phyloP scores from a whole-genome alignment of 2,888 invertebrate genomes.

The Acronicta aceris region DNA sequence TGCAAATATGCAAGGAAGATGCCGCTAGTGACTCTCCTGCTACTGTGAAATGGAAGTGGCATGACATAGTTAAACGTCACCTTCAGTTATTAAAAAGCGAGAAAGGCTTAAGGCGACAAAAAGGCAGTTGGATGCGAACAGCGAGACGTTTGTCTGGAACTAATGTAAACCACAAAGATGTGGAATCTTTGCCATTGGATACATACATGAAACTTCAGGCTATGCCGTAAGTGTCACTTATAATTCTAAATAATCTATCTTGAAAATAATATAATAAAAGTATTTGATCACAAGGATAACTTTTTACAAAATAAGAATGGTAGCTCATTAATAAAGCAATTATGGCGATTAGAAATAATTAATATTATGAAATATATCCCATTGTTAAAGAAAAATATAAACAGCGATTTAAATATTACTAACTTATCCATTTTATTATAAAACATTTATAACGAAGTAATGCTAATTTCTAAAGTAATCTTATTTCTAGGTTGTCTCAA shows the following conservation, averaged over 20 bases:
- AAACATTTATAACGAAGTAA: no score
- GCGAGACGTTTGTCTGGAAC: constrained; percentile 82
- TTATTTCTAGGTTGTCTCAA: no score
- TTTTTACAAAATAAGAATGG: neutral
- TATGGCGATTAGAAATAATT: neutral
- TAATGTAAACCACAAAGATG: constrained; percentile 72
- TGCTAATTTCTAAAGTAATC: no score
- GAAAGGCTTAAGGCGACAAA: constrained; percentile 84
- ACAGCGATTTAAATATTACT: neutral
- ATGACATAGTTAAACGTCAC: constrained; percentile 86
- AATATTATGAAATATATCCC: neutral
- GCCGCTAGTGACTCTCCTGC: constrained; percentile 87
- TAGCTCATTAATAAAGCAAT: no score
- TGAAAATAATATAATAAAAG: neutral
- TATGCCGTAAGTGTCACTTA: constrained; percentile 81
- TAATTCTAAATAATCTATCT: neutral
- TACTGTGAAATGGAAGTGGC: constrained; percentile 87
- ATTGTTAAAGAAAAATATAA: neutral
- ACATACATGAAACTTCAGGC: constrained; percentile 84
- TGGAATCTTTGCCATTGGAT: constrained; percentile 76
- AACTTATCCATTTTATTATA: no score
- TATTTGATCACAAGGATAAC: neutral
- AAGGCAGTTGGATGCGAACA: constrained; percentile 86
- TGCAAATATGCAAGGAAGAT: constrained; percentile 88
- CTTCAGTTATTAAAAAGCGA: constrained; percentile 84